Conservation (phyloP, 2,113 vertebrate genomes). For the Phoxinus phoxinus region DNA sequence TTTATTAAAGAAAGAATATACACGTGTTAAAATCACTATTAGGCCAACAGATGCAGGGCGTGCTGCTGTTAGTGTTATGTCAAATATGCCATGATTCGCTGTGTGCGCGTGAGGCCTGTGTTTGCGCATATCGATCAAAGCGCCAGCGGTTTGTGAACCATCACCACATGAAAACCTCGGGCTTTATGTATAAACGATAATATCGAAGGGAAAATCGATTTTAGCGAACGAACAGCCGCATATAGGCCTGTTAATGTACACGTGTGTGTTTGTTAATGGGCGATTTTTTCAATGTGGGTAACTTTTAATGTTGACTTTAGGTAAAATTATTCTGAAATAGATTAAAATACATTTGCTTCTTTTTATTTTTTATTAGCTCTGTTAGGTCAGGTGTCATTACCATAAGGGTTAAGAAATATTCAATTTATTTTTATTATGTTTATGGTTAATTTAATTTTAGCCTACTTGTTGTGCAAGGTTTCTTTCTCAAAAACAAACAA, state of each 20-base stretch:
- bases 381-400: neutral
- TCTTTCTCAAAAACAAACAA: neutral
- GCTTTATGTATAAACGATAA: neutral
- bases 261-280: neutral
- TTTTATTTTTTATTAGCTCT: neutral
- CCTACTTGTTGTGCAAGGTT: neutral
- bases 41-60: neutral
- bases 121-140: slow-evolving; percentile 31
- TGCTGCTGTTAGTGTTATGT: slow-evolving; percentile 9
- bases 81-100: neutral
- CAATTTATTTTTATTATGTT: neutral
- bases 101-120: slow-evolving; percentile 7
- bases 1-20: too few relatives aligned
- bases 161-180: neutral
- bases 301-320: neutral
- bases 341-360: neutral
- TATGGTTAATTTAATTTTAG: neutral
- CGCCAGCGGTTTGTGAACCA: neutral
- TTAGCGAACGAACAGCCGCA: neutral
- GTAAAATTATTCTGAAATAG: neutral
- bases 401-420: too few relatives aligned
- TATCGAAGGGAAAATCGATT: neutral
- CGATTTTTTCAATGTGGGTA: neutral
- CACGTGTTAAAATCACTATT: neutral
- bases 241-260: slow-evolving; percentile 2